Percentiles rank a stretch among this genome's conserved stretches.
These are phyloP conservation scores for Zhengitettix transpicula DNA, from an alignment of 2,888 invertebrate genomes.

Conservation along the genomic window DNA sequence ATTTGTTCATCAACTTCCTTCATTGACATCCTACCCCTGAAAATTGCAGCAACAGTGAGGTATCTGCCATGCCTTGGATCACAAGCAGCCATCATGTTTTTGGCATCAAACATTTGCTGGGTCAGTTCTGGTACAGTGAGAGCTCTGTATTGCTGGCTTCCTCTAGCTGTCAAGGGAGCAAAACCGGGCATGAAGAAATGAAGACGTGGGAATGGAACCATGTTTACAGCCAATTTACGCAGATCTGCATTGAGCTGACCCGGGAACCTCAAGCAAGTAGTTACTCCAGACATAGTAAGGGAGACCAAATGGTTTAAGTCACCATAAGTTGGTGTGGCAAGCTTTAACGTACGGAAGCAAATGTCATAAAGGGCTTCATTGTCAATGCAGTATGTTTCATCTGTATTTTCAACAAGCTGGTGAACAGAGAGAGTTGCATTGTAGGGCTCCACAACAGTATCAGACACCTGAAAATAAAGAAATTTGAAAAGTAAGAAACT, in stretches of 20 bases:
- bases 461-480: constrained; percentile 32
- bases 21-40: constrained; percentile 40
- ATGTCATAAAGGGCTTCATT: constrained; percentile 68
- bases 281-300: constrained; percentile 73
- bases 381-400: constrained; percentile 77
- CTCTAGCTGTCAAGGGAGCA: constrained; percentile 54
- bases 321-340: constrained; percentile 72
- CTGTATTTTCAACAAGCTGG: constrained; percentile 75
- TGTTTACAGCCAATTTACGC: constrained; percentile 36
- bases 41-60: constrained; percentile 39
- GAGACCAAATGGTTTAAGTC: constrained; percentile 80
- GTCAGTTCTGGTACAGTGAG: constrained; percentile 34
- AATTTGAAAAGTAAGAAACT: too few species aligned
- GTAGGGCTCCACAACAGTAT: constrained; percentile 69
- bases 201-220: constrained; percentile 43
- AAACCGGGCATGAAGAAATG: constrained; percentile 41
- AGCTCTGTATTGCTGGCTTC: constrained; percentile 31
- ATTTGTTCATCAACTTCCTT: constrained; percentile 65
- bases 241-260: constrained; percentile 43
- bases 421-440: constrained; percentile 77
- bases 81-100: constrained; percentile 47
- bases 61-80: constrained; percentile 39
- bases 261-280: constrained; percentile 59
- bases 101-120: constrained; percentile 42
- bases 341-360: constrained; percentile 76